A percentile compares a stretch with the other conserved stretches of the same genome.
Conservation (phyloP, 2,797 vertebrate species). For the Australoheros facetus region DNA sequence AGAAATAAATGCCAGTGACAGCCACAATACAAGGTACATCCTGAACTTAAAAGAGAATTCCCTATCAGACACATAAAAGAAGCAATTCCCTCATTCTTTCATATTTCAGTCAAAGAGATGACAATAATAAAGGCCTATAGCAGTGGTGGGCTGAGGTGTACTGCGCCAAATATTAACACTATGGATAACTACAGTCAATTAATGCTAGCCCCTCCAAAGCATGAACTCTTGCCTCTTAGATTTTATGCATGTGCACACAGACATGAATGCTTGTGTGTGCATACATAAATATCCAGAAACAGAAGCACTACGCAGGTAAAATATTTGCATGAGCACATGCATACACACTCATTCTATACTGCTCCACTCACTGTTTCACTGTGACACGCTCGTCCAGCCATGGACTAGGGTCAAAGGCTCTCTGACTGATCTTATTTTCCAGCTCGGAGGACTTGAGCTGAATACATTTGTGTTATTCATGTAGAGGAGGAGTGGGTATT, state of each 20-base stretch:
- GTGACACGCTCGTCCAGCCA: conserved; percentile 68
- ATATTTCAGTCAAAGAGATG: conserved; percentile 26
- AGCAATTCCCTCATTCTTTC: conserved; percentile 10
- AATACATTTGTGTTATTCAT: conserved; percentile 78
- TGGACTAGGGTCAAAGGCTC: conserved; percentile 76
- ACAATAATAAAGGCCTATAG: conserved; percentile 54
- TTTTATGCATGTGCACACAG: conserved; percentile 52
- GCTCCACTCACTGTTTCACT: conserved; percentile 55
- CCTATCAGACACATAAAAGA: conserved; percentile 7
- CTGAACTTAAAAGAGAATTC: conserved; percentile 14
- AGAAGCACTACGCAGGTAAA: conserved; percentile 38
- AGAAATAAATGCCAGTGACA: neutral
- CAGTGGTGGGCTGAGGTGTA: conserved; percentile 38
- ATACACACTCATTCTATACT: conserved; percentile 29
- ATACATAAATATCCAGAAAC: conserved; percentile 60
- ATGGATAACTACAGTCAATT: conserved; percentile 48
- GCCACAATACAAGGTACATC: neutral
- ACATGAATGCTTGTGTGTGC: conserved; percentile 51
- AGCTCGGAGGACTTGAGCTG: conserved; percentile 70
- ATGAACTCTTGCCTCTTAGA: conserved; percentile 42
- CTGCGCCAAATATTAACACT: conserved; percentile 57
- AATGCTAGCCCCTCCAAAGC: conserved; percentile 59
- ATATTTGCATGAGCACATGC: conserved; percentile 41
- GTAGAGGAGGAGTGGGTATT: conserved; percentile 50
- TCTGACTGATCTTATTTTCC: conserved; percentile 82